Conservation (phyloP, 2,888 invertebrate genomes). For the Onthophagus sagittarius region DNA sequence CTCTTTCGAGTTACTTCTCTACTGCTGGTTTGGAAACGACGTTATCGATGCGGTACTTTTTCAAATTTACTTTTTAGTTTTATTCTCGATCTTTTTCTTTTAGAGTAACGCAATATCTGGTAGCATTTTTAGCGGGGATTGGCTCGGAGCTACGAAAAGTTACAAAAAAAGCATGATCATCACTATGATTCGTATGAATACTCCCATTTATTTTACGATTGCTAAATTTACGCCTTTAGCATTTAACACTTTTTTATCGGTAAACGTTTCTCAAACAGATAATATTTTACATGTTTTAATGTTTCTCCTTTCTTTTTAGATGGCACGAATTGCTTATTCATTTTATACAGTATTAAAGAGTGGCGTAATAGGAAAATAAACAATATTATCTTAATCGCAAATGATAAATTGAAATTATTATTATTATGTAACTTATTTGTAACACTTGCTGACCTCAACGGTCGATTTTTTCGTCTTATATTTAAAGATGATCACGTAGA, state of each 20-base stretch:
- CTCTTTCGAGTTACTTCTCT: constrained; percentile 26
- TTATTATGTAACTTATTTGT: too few relatives aligned
- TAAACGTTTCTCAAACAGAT: neutral
- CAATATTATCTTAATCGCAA: neutral
- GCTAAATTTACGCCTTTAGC: constrained; percentile 19
- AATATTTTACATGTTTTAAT: neutral
- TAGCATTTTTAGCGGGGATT: constrained; percentile 12
- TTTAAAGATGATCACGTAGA: too few relatives aligned
- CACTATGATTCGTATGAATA: constrained; percentile 18
- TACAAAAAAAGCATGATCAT: constrained; percentile 20
- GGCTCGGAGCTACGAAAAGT: constrained; percentile 9
- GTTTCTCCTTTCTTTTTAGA: neutral
- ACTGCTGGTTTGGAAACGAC: constrained; percentile 29
- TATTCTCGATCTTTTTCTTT: neutral
- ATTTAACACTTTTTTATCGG: constrained; percentile 18
- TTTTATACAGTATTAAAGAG: constrained; percentile 12
- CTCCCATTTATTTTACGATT: constrained; percentile 14
- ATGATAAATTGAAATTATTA: too few relatives aligned
- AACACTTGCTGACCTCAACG: too few relatives aligned
- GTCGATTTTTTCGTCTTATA: too few relatives aligned
- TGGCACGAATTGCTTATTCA: constrained; percentile 13
- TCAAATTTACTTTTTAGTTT: neutral
- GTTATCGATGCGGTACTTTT: constrained; percentile 26
- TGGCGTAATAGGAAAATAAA: constrained; percentile 6
- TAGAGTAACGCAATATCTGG: constrained; percentile 13